phyloP scores from a whole-genome alignment of 2,797 vertebrate genomes.

The Nannoperca australis region DNA sequence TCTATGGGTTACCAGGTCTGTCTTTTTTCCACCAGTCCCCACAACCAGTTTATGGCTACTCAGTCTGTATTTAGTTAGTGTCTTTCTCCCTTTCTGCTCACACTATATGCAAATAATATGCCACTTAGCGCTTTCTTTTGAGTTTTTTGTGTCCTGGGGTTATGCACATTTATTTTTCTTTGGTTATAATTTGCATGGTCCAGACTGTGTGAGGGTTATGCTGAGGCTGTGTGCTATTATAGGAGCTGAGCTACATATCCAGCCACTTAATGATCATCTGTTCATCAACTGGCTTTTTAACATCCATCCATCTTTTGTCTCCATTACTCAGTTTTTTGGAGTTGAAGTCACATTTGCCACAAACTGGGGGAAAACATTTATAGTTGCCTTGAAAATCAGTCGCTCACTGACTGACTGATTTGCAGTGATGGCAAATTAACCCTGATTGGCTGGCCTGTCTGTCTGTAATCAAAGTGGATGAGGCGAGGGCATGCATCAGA shows the following conservation, averaged over 20 bases:
- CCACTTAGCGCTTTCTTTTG: not conserved
- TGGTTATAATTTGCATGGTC: not conserved
- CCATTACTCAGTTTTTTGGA: not conserved
- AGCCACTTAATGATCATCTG: conserved; percentile 6
- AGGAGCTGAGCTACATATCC: not conserved
- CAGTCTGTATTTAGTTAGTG: not conserved
- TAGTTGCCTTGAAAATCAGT: conserved; percentile 33
- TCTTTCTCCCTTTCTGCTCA: conserved; percentile 4
- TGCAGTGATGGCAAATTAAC: conserved; percentile 60
- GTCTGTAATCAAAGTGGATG: conserved; percentile 66
- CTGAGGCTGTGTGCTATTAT: not conserved
- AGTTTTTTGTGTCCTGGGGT: not conserved
- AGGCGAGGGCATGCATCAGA: conserved; percentile 38
- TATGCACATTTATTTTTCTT: not conserved
- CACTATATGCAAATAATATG: not conserved
- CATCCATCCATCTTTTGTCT: conserved; percentile 7
- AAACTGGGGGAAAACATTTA: conserved; percentile 33
- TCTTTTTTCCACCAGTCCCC: not conserved
- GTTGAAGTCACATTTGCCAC: conserved; percentile 15
- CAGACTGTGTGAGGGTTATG: not conserved
- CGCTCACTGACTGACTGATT: conserved; percentile 38
- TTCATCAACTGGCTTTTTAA: not conserved
- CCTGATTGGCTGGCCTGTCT: conserved; percentile 66
- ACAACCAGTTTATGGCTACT: not conserved
- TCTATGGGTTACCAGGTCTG: not conserved